These are phyloP conservation scores for Cephalopholis sonnerati DNA, from an alignment of 2,113 vertebrate genomes.

Conservation along the genomic window DNA sequence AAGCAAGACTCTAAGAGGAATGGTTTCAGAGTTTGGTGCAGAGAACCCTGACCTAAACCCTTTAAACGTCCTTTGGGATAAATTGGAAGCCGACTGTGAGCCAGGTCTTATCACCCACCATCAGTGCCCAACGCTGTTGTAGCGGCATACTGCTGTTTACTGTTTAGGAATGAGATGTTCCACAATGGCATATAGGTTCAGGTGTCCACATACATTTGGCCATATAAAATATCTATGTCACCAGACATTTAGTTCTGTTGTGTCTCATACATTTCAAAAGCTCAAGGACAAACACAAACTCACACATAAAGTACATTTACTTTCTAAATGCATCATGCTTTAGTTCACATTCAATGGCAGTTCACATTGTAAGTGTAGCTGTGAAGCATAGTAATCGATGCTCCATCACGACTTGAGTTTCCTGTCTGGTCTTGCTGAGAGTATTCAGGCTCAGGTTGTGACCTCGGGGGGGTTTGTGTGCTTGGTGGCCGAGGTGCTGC, in stretches of 20 bases:
- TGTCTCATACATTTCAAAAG: background rate
- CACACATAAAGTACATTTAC: conserved; percentile 31
- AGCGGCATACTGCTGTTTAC: background rate
- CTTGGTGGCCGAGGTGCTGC: conserved; percentile 40
- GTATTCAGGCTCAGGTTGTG: conserved; percentile 20
- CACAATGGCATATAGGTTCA: background rate
- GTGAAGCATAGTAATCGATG: background rate
- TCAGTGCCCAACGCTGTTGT: background rate
- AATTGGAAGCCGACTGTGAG: background rate
- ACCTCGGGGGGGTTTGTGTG: conserved; percentile 36
- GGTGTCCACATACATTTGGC: background rate
- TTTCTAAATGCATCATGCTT: background rate
- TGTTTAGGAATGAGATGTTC: background rate
- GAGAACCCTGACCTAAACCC: background rate
- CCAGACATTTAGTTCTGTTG: background rate
- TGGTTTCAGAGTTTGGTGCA: background rate
- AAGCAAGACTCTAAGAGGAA: background rate
- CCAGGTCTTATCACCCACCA: background rate
- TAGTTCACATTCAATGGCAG: conserved; percentile 8
- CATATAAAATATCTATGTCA: background rate
- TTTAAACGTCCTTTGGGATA: background rate
- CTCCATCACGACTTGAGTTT: background rate
- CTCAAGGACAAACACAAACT: conserved; percentile 42
- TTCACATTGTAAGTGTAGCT: background rate
- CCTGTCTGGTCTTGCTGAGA: background rate